Base-by-base conservation (phyloP, 2,888 invertebrate genomes). In the Spodoptera exigua region DNA sequence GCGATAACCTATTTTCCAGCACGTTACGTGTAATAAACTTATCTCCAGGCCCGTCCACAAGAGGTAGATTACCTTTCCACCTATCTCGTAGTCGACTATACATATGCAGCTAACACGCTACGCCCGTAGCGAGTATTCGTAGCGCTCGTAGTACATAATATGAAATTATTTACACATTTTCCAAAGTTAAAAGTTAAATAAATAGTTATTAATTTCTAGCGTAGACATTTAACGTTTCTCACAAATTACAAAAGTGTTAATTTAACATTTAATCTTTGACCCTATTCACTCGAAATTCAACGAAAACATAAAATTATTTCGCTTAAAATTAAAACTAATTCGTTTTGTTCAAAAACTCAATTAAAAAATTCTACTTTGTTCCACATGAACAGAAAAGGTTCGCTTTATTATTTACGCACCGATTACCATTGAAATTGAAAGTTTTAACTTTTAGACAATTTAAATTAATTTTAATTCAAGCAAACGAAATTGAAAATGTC, bases 101-200 rank as follows among this genome's bases (percentile, higher is more conserved):
- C n/a, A n/a, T 35, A 32, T 34, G 57, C 43, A 57, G 43, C 58
- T 36, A n/a, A 36, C 36, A 47, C 36, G 46, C 48, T 58, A 63
- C 77, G 70, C 60, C 60, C 61, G 60, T 57, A 59, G 47, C 52
- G 57, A 39, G 17, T 14, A 12, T 14, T 56, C 49, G 51, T 69
- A 66, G 63, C 36, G 7, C 11, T 21, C 51, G 52, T 64, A 64
- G 43, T 39, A 44, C 7, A 27, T 27, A n/a, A n/a, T n/a, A n/a
- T 27, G 7, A 9, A 4, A 27, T 27, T n/a, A n/a, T 21, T 21
- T 27, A 27, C 27, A 27, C 7, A 27, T n/a, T n/a, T n/a, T n/a
- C n/a, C n/a, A 27, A 27, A 27, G 27, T 27, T 27, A 27, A 27
- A 7, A 27, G 27, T 27, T 27, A 9, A 27, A 27, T 27, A 5